Evolutionary conservation across 2,888 invertebrate genomes (phyloP).

Genomic region (Caenorhabditis angaria): DNA sequence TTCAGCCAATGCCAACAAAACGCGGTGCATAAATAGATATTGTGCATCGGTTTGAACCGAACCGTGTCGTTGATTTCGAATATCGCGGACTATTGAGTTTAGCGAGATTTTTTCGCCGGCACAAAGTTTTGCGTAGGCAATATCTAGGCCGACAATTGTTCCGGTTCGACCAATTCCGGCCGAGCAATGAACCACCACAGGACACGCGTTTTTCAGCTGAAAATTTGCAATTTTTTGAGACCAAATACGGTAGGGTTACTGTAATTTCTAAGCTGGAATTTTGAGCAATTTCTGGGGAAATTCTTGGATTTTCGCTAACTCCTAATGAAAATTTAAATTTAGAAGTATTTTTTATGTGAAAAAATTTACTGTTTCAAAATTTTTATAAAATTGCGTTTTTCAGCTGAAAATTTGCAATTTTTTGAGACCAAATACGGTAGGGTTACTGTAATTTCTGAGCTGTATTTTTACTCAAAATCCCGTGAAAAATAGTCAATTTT

Average conservation of each 20-base stretch:
- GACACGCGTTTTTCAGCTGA: slow-evolving; percentile 34
- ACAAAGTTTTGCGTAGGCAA: slow-evolving; percentile 43
- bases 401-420: too few relatives aligned
- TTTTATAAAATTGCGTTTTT: too few relatives aligned
- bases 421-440: too few relatives aligned
- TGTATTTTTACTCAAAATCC: too few relatives aligned
- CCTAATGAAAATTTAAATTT: too few relatives aligned
- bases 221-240: neutral
- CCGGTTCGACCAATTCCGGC: slow-evolving; percentile 66
- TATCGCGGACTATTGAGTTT: slow-evolving; percentile 47
- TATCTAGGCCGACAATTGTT: slow-evolving; percentile 62
- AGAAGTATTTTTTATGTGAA: too few relatives aligned
- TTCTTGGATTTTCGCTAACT: too few relatives aligned
- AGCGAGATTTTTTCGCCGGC: slow-evolving; percentile 46
- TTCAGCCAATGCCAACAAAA: slow-evolving; percentile 54
- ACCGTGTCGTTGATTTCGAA: slow-evolving; percentile 55
- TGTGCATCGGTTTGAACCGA: slow-evolving; percentile 64
- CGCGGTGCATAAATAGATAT: slow-evolving; percentile 62
- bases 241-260: neutral
- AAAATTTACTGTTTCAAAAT: too few relatives aligned
- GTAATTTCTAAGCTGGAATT: too few relatives aligned
- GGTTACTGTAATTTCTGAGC: too few relatives aligned
- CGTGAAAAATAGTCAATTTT: too few relatives aligned
- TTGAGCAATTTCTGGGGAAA: too few relatives aligned
- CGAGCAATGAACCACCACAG: slow-evolving; percentile 61